Conservation (phyloP, 1,140 invertebrate genomes). For the Hydropsyche tenuis region DNA sequence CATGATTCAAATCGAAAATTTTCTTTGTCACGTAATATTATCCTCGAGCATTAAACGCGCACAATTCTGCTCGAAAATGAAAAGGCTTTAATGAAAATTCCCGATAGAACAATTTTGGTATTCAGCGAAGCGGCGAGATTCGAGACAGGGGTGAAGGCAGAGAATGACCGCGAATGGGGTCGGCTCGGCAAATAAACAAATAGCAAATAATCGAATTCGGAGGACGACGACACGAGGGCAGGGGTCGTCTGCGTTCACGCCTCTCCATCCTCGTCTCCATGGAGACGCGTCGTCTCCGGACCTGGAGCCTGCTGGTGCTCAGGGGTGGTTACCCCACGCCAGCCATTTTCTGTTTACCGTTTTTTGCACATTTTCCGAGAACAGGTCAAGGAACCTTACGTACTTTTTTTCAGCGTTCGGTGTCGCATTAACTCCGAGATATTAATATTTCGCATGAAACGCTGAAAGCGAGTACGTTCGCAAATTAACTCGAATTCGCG, state of each 20-base stretch:
- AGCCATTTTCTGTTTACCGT: conserved; percentile 11
- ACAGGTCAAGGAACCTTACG: conserved; percentile 10
- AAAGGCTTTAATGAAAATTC: no score
- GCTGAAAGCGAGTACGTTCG: no score
- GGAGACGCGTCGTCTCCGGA: conserved; percentile 21
- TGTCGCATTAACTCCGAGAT: background rate
- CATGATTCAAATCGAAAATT: background rate
- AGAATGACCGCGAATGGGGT: no score
- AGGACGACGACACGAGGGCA: background rate
- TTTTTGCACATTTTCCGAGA: conserved; percentile 9
- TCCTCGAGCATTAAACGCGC: no score
- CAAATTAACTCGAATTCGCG: no score
- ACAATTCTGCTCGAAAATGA: no score
- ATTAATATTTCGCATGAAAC: background rate
- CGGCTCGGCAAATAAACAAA: background rate
- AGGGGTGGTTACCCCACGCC: background rate
- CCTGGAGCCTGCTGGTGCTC: background rate
- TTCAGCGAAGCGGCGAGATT: no score
- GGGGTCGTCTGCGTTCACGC: conserved; percentile 9
- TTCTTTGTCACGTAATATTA: no score
- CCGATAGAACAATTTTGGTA: no score
- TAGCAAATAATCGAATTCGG: conserved; percentile 9
- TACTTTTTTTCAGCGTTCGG: background rate
- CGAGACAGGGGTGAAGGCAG: no score
- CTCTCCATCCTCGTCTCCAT: background rate